Conservation (phyloP, 2,888 invertebrate genomes). For the Callyntrura sp. region DNA sequence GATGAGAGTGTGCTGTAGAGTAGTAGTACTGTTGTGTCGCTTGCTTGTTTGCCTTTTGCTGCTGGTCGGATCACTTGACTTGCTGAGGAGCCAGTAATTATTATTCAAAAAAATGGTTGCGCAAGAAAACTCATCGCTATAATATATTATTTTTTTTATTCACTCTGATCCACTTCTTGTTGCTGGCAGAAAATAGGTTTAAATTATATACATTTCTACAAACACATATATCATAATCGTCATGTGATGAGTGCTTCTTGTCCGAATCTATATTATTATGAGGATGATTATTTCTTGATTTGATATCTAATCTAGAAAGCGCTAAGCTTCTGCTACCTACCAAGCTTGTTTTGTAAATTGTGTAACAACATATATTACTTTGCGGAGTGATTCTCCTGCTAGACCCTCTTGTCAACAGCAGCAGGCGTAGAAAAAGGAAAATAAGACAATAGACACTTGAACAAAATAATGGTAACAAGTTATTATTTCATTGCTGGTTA, state of each 20-base stretch:
- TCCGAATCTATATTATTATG: not conserved
- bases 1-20: not conserved
- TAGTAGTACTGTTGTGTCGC: not conserved
- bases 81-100: slow-evolving; percentile 58
- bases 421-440: not conserved
- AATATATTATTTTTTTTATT: slow-evolving; percentile 42
- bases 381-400: slow-evolving; percentile 37
- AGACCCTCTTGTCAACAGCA: slow-evolving; percentile 52
- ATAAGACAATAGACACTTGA: slow-evolving; percentile 70
- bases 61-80: slow-evolving; percentile 47
- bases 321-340: slow-evolving; percentile 23
- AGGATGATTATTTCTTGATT: slow-evolving; percentile 7
- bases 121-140: slow-evolving; percentile 60
- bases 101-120: slow-evolving; percentile 64
- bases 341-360: slow-evolving; percentile 37
- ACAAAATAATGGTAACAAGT: slow-evolving; percentile 21
- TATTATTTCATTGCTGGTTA: slow-evolving; percentile 46
- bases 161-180: slow-evolving; percentile 53
- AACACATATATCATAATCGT: slow-evolving; percentile 18
- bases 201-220: slow-evolving; percentile 41
- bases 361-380: slow-evolving; percentile 57
- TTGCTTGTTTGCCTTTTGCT: not conserved
- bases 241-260: slow-evolving; percentile 25
- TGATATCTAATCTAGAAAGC: slow-evolving; percentile 45
- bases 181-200: slow-evolving; percentile 1